phyloP scores from a whole-genome alignment of 1,140 invertebrate genomes.

The Drosophila fuyamai region DNA sequence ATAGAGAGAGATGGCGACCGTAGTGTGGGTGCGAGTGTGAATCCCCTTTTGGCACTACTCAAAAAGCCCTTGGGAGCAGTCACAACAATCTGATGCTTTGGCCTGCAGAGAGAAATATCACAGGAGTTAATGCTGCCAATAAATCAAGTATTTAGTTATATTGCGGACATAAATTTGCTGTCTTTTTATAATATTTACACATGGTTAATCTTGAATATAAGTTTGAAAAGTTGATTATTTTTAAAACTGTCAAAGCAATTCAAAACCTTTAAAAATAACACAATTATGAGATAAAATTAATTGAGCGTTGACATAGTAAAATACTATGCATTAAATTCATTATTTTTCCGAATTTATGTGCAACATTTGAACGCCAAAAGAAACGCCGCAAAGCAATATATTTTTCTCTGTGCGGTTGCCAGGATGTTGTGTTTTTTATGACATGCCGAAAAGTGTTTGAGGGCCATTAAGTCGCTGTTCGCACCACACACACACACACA shows the following conservation, averaged over 20 bases:
- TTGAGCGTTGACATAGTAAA: too few relatives aligned
- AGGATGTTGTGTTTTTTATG: conserved; percentile 70
- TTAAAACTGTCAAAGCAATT: too few relatives aligned
- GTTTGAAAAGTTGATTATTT: too few relatives aligned
- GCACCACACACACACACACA: conserved; percentile 50
- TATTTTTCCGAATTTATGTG: too few relatives aligned
- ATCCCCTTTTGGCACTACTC: conserved; percentile 23
- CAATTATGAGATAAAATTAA: too few relatives aligned
- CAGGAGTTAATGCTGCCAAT: too few relatives aligned
- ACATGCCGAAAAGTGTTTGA: conserved; percentile 81
- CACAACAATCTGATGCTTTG: conserved; percentile 59
- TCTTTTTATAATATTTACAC: too few relatives aligned
- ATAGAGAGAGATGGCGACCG: not conserved
- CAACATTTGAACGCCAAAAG: not conserved
- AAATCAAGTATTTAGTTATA: too few relatives aligned
- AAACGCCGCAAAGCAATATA: not conserved
- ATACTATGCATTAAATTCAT: too few relatives aligned
- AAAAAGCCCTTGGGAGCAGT: conserved; percentile 53
- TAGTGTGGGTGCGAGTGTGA: conserved; percentile 11
- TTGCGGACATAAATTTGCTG: too few relatives aligned
- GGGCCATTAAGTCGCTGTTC: conserved; percentile 79
- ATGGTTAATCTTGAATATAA: too few relatives aligned
- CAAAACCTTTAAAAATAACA: too few relatives aligned
- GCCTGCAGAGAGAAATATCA: conserved; percentile 15
- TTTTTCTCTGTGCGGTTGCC: conserved; percentile 25